Evolutionary conservation across 2,113 vertebrate species (phyloP).

Genomic region (Rhea pennata): DNA sequence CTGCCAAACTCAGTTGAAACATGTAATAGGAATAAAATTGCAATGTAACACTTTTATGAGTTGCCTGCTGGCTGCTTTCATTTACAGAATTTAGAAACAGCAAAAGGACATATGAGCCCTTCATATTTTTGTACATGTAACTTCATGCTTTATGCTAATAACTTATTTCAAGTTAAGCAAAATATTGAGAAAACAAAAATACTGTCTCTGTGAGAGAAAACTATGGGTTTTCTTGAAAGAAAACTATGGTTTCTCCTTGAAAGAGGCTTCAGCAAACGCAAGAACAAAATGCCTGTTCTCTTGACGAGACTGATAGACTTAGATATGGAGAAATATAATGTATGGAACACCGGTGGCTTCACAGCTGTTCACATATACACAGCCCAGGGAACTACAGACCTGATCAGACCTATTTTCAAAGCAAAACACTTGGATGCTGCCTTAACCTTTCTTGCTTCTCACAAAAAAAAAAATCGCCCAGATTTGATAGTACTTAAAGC

Average conservation of each 20-base stretch:
- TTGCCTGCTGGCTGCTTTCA: not conserved
- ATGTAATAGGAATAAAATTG: not conserved
- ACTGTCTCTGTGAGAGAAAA: not conserved
- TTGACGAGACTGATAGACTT: not conserved
- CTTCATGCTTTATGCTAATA: not conserved
- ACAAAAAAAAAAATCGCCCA: not conserved
- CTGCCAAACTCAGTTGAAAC: not conserved
- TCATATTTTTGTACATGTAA: fast-evolving
- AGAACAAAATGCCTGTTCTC: not conserved
- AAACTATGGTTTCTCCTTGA: not conserved
- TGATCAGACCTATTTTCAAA: not conserved
- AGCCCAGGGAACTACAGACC: not conserved
- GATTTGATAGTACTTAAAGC: not conserved
- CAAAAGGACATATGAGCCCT: not conserved
- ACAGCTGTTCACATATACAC: not conserved
- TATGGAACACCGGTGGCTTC: fast-evolving
- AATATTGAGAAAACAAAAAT: not conserved
- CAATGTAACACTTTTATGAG: not conserved
- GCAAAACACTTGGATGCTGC: not conserved
- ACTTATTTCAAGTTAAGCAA: not conserved
- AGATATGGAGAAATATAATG: not conserved
- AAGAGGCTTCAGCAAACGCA: not conserved
- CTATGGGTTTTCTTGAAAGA: not conserved
- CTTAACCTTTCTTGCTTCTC: not conserved
- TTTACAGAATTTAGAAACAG: not conserved